Evolutionary conservation across 2,888 invertebrate species (phyloP).

Genomic region (Galerucella pusilla): DNA sequence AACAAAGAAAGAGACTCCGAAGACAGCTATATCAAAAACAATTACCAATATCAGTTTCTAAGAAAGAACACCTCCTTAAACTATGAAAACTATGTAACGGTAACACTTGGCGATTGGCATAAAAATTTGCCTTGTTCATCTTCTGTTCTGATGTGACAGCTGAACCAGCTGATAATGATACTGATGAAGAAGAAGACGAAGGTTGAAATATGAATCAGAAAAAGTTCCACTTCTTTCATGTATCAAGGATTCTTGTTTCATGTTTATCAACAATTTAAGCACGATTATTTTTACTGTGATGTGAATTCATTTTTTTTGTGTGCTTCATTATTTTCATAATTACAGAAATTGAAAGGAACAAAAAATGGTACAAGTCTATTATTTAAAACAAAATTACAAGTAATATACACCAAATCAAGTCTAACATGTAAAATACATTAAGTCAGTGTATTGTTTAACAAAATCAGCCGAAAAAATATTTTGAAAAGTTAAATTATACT

Average conservation of each 20-base stretch:
- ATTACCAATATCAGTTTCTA: conserved; percentile 12
- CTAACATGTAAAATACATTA: background rate
- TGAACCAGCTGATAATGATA: conserved; percentile 20
- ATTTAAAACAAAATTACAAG: background rate
- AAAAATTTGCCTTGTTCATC: background rate
- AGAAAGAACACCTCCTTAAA: conserved; percentile 24
- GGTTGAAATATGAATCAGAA: background rate
- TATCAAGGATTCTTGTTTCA: background rate
- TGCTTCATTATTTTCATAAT: background rate
- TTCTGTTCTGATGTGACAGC: conserved; percentile 1
- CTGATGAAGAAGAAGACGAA: conserved; percentile 10
- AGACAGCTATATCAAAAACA: conserved; percentile 21
- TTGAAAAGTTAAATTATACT: background rate
- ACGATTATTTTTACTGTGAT: too few relatives aligned
- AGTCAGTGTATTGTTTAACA: background rate
- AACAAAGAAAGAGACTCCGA: conserved; percentile 9
- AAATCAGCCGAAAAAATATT: background rate
- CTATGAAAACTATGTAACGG: too few relatives aligned
- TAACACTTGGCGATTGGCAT: background rate
- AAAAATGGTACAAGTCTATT: background rate
- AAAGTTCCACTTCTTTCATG: background rate
- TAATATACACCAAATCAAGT: background rate
- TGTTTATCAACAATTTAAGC: background rate
- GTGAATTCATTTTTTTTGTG: too few relatives aligned
- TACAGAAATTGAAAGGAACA: background rate